Evolutionary conservation across 1,140 invertebrate species (phyloP).

Genomic region (Stenopsyche tienmushanensis): DNA sequence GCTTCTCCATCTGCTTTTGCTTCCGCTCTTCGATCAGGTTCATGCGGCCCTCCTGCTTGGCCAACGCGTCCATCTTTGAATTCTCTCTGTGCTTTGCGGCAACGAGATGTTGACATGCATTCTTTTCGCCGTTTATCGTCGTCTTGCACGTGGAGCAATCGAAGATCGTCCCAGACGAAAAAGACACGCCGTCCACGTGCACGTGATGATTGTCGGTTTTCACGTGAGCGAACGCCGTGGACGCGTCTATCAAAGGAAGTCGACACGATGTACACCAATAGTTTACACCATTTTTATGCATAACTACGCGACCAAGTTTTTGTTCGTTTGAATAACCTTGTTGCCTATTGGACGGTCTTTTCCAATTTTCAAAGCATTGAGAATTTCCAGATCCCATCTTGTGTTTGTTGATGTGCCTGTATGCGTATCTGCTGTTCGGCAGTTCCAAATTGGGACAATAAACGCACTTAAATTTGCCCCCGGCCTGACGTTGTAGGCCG

Average conservation of each 20-base stretch:
- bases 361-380: constrained; percentile 19
- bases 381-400: constrained; percentile 8
- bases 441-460: constrained; percentile 20
- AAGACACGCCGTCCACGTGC: constrained; percentile 27
- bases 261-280: constrained; percentile 31
- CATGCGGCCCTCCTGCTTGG: constrained; percentile 15
- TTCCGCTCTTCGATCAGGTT: constrained; percentile 21
- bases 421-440: constrained; percentile 10
- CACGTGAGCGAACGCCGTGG: constrained; percentile 27
- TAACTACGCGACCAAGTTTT: constrained; percentile 15
- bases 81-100: constrained; percentile 18
- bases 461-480: constrained; percentile 16
- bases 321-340: constrained; percentile 11
- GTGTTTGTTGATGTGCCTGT: constrained; percentile 17
- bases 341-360: constrained; percentile 15
- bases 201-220: constrained; percentile 24
- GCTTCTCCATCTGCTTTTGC: constrained; percentile 16
- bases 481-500: constrained; percentile 13
- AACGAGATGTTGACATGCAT: constrained; percentile 30
- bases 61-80: constrained; percentile 11
- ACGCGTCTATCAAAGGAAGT: constrained; percentile 8
- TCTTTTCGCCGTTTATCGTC: constrained; percentile 35
- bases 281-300: constrained; percentile 20
- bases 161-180: constrained; percentile 21
- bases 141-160: constrained; percentile 27